Evolutionary conservation across 1,140 invertebrate genomes (phyloP).

Genomic region (Yoshiicerus persimilis): DNA sequence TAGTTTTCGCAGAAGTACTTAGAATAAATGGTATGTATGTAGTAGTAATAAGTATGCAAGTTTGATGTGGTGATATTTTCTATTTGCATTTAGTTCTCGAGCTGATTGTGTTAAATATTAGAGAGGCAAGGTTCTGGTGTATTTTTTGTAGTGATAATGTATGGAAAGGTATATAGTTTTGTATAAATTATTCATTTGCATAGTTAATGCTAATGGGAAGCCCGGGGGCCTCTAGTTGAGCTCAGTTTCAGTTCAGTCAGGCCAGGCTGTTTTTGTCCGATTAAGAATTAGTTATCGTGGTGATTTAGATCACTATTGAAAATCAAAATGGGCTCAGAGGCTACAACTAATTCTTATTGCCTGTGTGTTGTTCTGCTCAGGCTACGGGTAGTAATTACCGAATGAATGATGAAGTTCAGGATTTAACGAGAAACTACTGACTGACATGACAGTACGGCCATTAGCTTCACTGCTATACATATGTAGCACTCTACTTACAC

Average conservation of each 20-base stretch:
- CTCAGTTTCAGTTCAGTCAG: neutral
- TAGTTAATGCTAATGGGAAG: neutral
- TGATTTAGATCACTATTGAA: conserved; percentile 18
- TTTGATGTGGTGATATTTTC: neutral
- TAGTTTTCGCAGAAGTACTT: neutral
- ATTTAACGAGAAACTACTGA: neutral
- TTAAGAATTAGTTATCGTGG: conserved; percentile 13
- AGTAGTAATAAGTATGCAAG: neutral
- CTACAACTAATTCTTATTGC: neutral
- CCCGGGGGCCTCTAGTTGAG: neutral
- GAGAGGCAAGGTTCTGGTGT: neutral
- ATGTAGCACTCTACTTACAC: neutral
- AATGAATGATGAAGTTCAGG: conserved; percentile 2
- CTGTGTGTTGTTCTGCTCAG: neutral
- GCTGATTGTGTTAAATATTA: neutral
- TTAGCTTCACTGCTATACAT: neutral
- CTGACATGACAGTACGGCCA: neutral
- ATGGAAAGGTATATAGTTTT: neutral
- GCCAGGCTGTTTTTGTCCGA: neutral
- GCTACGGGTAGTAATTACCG: conserved; percentile 10
- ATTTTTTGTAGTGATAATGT: neutral
- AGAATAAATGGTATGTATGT: no score
- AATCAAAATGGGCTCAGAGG: neutral
- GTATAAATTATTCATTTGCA: conserved; percentile 18
- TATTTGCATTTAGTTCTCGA: neutral